Conservation (phyloP, 2,888 invertebrate genomes). For the Athalia cordata region DNA sequence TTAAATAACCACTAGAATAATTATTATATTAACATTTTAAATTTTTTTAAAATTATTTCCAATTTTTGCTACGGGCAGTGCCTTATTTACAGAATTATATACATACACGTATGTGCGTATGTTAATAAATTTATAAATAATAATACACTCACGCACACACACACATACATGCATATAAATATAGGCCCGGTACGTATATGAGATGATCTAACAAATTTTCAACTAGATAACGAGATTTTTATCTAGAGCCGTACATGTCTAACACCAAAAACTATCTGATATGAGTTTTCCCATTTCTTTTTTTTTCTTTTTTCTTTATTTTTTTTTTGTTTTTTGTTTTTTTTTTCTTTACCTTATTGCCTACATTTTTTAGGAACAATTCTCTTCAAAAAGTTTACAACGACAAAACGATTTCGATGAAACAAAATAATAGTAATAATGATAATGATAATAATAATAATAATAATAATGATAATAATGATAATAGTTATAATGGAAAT, state of each 20-base stretch:
- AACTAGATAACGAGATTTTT: constrained; percentile 73
- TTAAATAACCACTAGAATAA: constrained; percentile 46
- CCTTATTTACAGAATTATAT: constrained; percentile 69
- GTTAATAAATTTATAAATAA: neutral
- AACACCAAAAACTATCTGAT: constrained; percentile 73
- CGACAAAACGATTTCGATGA: constrained; percentile 52
- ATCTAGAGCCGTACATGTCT: constrained; percentile 70
- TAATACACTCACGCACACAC: constrained; percentile 7
- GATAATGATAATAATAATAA: constrained; percentile 50
- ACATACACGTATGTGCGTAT: constrained; percentile 48
- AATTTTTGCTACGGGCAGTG: constrained; percentile 65
- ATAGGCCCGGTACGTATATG: constrained; percentile 71
- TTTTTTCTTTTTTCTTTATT: constrained; percentile 46
- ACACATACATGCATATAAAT: constrained; percentile 61
- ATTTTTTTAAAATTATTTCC: constrained; percentile 44
- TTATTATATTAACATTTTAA: constrained; percentile 40
- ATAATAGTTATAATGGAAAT: constrained; percentile 39
- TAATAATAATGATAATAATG: constrained; percentile 43
- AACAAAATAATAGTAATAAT: constrained; percentile 49
- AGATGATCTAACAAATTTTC: constrained; percentile 59
- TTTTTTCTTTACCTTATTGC: constrained; percentile 67
- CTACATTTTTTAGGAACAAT: constrained; percentile 72
- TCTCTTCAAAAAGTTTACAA: constrained; percentile 69
- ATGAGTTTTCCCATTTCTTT: constrained; percentile 69
- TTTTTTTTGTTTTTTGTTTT: constrained; percentile 40